phyloP scores from a whole-genome alignment of 2,797 vertebrate genomes.

The Arrhamphus sclerolepis region DNA sequence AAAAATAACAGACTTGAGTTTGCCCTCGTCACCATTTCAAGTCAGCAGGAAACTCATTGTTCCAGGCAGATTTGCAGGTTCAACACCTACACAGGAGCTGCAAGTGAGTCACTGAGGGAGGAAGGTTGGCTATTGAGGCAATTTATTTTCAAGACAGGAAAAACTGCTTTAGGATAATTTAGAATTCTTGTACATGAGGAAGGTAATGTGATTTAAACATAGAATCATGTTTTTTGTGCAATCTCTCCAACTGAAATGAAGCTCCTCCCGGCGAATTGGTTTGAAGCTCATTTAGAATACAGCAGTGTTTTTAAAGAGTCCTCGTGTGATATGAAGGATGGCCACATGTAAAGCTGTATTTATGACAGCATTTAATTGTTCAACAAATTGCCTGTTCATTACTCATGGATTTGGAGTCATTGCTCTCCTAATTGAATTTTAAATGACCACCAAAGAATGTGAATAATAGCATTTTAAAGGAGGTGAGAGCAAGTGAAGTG shows the following conservation, averaged over 20 bases:
- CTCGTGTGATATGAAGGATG: conserved; percentile 43
- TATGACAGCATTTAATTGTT: conserved; percentile 63
- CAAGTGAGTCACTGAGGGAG: conserved; percentile 55
- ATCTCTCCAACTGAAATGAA: conserved; percentile 26
- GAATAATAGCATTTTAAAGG: conserved; percentile 54
- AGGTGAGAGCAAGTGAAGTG: conserved; percentile 21
- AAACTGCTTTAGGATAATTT: conserved; percentile 32
- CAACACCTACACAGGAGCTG: conserved; percentile 66
- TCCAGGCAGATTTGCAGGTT: conserved; percentile 55
- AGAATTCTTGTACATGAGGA: conserved; percentile 14
- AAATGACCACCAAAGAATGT: conserved; percentile 61
- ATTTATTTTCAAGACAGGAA: conserved; percentile 41
- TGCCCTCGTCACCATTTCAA: conserved; percentile 33
- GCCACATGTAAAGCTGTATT: conserved; percentile 52
- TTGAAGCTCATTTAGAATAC: conserved; percentile 33
- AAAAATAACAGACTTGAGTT: conserved; percentile 38
- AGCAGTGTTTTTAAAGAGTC: conserved; percentile 29
- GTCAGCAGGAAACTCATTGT: conserved; percentile 34
- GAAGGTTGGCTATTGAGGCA: conserved; percentile 45
- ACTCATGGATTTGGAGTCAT: conserved; percentile 65
- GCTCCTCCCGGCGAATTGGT: conserved; percentile 40
- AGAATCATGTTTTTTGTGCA: background rate
- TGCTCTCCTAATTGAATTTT: conserved; percentile 70
- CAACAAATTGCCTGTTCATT: conserved; percentile 70
- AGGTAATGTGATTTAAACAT: conserved; percentile 16